Evolutionary conservation across 2,888 invertebrate species (phyloP), one percentile per base, ranked within the genome.

Genomic region (Unio delphinus): DNA sequence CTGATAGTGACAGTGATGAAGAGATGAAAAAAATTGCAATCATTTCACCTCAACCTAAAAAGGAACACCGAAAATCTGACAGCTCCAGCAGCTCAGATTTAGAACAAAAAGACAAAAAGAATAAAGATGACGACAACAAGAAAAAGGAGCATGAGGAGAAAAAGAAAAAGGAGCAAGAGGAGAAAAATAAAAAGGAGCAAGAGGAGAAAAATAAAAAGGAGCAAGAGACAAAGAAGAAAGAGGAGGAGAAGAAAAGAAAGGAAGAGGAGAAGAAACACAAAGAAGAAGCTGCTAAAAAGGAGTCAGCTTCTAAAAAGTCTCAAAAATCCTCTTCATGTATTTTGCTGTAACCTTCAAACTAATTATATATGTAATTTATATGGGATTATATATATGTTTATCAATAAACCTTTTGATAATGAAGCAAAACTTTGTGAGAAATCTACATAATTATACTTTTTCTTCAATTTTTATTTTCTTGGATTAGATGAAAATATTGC

Each of bases 321-420:
- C 62, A 73, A 28, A 74, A 80, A 66, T 80, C 80, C 11, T 66
- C 69, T 57, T 68, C 80, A 5, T 80, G 80, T 73, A 68, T 78
- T 55, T 70, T 80, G 26, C 68, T 80, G 58, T 80, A 80, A 75
- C 15, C 45, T 45, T 11, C 45, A 45, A 45, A 15, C 1, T 45
- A 45, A 45, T 45, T 45, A 45, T 45, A 45, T 45, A 45, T 45
- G 45, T 15, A 45, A 45, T 45, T 45, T 45, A 45, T 45, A 45
- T 45, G 8, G 45, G 45, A 15, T 45, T 15, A 45, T 45, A 45
- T 11, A 45, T 34, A 45, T 45, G 11, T 45, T 15, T 45, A 45
- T 45, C 45, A 45, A 45, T 45, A 45, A 15, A 15, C 15, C 15
- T 45, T 45, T 45, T 45, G 45, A 45, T 45, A 45, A 45, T 45